phyloP scores from a whole-genome alignment of 1,140 invertebrate species.

The Augochlora pura region DNA sequence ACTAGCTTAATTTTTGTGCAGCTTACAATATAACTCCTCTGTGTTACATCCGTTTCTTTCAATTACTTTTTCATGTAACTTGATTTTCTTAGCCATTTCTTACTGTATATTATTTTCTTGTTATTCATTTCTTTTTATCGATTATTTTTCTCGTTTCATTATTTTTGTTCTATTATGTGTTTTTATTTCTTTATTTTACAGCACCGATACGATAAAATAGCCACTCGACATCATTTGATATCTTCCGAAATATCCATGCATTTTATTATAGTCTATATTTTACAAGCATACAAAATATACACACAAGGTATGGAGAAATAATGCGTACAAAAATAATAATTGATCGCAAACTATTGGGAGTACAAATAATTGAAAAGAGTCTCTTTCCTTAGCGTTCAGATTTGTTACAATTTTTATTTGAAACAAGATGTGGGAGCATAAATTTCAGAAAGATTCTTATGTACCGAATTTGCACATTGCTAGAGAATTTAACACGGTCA shows the following conservation, averaged over 20 bases:
- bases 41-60: constrained; percentile 15
- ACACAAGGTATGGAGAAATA: constrained; percentile 76
- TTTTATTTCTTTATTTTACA: constrained; percentile 61
- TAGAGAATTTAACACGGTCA: constrained; percentile 44
- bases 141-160: background rate
- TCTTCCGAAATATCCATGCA: constrained; percentile 3
- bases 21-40: constrained; percentile 16
- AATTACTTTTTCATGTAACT: constrained; percentile 36
- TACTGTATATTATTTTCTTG: background rate
- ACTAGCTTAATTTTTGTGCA: constrained; percentile 51
- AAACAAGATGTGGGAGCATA: background rate
- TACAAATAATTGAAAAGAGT: constrained; percentile 24
- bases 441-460: background rate
- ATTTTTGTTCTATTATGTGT: constrained; percentile 35
- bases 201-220: constrained; percentile 53
- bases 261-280: constrained; percentile 33
- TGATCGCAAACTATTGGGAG: constrained; percentile 18
- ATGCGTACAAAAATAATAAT: background rate
- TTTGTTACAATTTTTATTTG: background rate
- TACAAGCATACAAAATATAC: constrained; percentile 36
- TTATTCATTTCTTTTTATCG: constrained; percentile 36
- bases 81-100: constrained; percentile 23
- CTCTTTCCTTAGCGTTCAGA: constrained; percentile 5
- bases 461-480: constrained; percentile 4
- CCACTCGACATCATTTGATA: constrained; percentile 42